These are phyloP conservation scores for Circaetus cinerascens DNA, from an alignment of 2,113 vertebrate species.

Conservation along the genomic window DNA sequence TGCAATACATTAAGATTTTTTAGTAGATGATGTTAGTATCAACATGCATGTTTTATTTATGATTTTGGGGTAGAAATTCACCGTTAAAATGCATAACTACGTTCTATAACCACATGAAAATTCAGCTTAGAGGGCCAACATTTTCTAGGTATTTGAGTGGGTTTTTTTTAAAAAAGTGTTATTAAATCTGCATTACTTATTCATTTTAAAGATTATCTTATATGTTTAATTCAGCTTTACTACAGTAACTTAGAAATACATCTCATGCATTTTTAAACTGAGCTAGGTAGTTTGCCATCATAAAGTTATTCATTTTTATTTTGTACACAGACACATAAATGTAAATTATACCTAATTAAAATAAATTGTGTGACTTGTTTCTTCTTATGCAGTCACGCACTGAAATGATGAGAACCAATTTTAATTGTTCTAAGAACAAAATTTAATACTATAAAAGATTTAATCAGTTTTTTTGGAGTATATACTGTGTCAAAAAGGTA, in stretches of 20 bases:
- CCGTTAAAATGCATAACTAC: neutral
- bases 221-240: neutral
- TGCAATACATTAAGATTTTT: neutral
- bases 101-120: neutral
- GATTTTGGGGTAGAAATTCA: neutral
- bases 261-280: conserved; percentile 23
- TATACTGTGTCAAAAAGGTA: neutral
- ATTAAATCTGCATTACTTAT: neutral
- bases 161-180: neutral
- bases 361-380: neutral
- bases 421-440: neutral
- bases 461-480: neutral
- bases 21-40: neutral
- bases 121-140: neutral
- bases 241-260: neutral
- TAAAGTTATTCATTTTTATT: conserved; percentile 24
- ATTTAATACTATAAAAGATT: neutral
- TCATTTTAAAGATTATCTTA: neutral
- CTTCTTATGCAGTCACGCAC: neutral
- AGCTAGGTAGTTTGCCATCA: conserved; percentile 30
- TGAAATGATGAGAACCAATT: neutral
- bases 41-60: neutral
- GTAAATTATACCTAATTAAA: conserved; percentile 41
- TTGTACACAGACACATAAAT: conserved; percentile 23
- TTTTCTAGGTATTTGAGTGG: neutral